Base-by-base conservation (phyloP, 2,113 vertebrate species). In the Spea bombifrons region DNA sequence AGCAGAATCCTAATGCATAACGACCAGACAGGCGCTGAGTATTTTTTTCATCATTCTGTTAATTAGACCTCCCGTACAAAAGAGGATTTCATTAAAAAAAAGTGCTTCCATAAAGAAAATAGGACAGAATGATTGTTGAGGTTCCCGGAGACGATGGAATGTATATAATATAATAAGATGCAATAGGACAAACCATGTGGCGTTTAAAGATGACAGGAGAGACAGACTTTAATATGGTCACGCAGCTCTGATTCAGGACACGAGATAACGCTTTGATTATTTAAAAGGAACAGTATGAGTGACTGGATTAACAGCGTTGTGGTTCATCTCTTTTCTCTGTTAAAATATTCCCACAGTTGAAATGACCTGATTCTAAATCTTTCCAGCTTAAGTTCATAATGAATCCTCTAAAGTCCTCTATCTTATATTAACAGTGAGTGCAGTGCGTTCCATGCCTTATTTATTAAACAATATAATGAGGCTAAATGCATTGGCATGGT, bases 1-100 rank as follows among this genome's bases (percentile, higher is more conserved):
- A 15, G 68, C 17, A 71, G 71, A 80, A 67, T 80, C 71, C 77
- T 80, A 80, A 80, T 73, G 71, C 52, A 80, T 61, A 80, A 73
- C 67, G 71, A 80, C 70, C 71, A 80, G 64, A 73, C 69, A 79
- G 49, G 70, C 69, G 76, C 52, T 80, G 70, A 66, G 16, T 57
- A 16, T 67, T 80, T 73, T 53, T 77, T 66, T 67, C 77, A 67
- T 73, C 71, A 61, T 80, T 73, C 71, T 73, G 30, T 68, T 80
- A 80, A 80, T 80, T 80, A 80, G 77, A 67, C 77, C 77, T 73
- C 70, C 77, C 10, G 45, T 47, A 67, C 53, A 45, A 66, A 73
- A 66, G 45, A 80, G 77, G 77, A 80, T 80, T 80, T 30, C 30
- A 30, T 30, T 30, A 30, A 30, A 80, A 8, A 5, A 47, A 80